These are phyloP conservation scores for Pelecanus crispus DNA, from an alignment of 2,113 vertebrate genomes.

Conservation along the genomic window DNA sequence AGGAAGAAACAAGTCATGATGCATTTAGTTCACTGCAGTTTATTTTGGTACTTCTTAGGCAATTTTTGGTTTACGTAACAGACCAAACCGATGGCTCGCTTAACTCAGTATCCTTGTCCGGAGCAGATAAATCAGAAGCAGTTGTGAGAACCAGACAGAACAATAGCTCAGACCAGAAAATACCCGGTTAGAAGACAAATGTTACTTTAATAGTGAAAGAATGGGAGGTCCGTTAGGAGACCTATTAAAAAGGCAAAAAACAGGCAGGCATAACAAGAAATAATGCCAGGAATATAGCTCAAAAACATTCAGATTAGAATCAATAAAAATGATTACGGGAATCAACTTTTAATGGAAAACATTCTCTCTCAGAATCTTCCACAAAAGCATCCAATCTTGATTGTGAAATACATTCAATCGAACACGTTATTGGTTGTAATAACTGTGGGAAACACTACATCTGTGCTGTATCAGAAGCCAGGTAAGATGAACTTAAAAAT, in stretches of 20 bases:
- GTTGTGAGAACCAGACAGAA: neutral
- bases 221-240: neutral
- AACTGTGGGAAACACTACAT: neutral
- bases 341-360: neutral
- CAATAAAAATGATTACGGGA: neutral
- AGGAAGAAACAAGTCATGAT: accelerated
- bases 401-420: neutral
- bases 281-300: neutral
- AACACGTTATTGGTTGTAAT: neutral
- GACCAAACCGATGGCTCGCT: neutral
- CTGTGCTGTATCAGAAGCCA: neutral
- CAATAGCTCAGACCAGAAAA: neutral
- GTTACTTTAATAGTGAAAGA: neutral
- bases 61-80: neutral
- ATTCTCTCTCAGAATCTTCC: neutral
- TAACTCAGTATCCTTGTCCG: neutral
- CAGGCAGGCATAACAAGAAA: neutral
- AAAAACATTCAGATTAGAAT: neutral
- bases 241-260: neutral
- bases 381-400: neutral
- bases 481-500: neutral
- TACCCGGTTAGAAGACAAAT: neutral
- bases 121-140: neutral
- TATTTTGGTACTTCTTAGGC: neutral
- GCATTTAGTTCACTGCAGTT: neutral